Evolutionary conservation across 2,113 vertebrate species (phyloP).

Genomic region (Telmatochromis sp.): DNA sequence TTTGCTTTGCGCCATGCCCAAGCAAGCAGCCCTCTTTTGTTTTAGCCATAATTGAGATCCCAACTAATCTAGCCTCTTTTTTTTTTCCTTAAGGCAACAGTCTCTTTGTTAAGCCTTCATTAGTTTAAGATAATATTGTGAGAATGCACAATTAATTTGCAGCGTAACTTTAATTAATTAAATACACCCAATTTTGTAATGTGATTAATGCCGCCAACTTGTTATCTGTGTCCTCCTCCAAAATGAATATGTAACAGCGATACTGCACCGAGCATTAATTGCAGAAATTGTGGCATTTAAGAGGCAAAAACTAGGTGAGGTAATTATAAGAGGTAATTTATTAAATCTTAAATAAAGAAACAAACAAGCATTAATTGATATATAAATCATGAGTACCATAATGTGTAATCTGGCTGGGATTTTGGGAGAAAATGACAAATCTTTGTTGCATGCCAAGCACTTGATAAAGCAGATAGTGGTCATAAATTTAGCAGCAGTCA

Average conservation of each 20-base stretch:
- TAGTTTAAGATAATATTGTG: slow-evolving; percentile 80
- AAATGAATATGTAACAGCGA: slow-evolving; percentile 82
- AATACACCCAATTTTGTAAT: slow-evolving; percentile 71
- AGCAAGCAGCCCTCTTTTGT: slow-evolving; percentile 72
- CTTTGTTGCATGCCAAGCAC: slow-evolving; percentile 78
- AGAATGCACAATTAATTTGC: slow-evolving; percentile 75
- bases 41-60: slow-evolving; percentile 79
- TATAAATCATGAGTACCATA: slow-evolving; percentile 90
- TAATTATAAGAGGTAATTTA: slow-evolving; percentile 89
- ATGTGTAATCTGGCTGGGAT: slow-evolving; percentile 74
- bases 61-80: slow-evolving; percentile 65
- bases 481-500: slow-evolving; percentile 91
- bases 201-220: slow-evolving; percentile 87
- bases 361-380: slow-evolving; percentile 95
- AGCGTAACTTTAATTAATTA: slow-evolving; percentile 75
- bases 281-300: slow-evolving; percentile 66
- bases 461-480: slow-evolving; percentile 94
- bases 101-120: slow-evolving; percentile 71
- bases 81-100: slow-evolving; percentile 34
- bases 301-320: slow-evolving; percentile 62
- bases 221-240: slow-evolving; percentile 82
- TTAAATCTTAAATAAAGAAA: slow-evolving; percentile 82
- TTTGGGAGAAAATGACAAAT: slow-evolving; percentile 90
- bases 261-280: slow-evolving; percentile 74
- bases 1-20: slow-evolving; percentile 55